These are phyloP conservation scores for Oophaga sylvatica DNA, from an alignment of 2,797 vertebrate genomes.

Conservation along the genomic window DNA sequence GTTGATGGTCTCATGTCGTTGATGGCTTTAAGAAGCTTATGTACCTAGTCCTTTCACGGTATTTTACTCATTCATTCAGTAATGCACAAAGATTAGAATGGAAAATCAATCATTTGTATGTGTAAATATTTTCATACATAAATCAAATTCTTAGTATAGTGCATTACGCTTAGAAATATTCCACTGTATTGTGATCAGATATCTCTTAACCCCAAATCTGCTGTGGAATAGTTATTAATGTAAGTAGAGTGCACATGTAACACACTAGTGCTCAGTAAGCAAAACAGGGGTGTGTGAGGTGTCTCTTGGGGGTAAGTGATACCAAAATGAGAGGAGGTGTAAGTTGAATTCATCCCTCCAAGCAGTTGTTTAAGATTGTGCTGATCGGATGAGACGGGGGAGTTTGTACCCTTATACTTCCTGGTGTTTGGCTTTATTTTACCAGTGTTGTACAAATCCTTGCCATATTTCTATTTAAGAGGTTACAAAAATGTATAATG, in stretches of 20 bases:
- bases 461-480: background rate
- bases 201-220: background rate
- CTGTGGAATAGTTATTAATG: background rate
- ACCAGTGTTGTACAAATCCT: background rate
- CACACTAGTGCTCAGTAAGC: slow-evolving; percentile 49
- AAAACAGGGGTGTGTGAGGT: slow-evolving; percentile 24
- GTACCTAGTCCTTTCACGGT: background rate
- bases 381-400: slow-evolving; percentile 23
- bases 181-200: background rate
- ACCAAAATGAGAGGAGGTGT: slow-evolving; percentile 38
- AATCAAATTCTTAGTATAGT: background rate
- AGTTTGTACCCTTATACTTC: slow-evolving; percentile 1
- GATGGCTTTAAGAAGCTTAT: background rate
- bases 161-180: background rate
- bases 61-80: background rate
- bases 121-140: background rate
- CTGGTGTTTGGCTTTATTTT: slow-evolving; percentile 16
- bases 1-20: background rate
- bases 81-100: background rate
- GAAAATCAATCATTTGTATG: background rate
- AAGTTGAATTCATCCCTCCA: slow-evolving; percentile 38
- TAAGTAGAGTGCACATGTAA: background rate
- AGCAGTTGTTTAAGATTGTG: slow-evolving; percentile 55
- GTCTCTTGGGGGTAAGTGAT: slow-evolving; percentile 57
- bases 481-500: no score